phyloP scores from a whole-genome alignment of 2,888 invertebrate genomes.

The Acanthacorydalis orientalis region DNA sequence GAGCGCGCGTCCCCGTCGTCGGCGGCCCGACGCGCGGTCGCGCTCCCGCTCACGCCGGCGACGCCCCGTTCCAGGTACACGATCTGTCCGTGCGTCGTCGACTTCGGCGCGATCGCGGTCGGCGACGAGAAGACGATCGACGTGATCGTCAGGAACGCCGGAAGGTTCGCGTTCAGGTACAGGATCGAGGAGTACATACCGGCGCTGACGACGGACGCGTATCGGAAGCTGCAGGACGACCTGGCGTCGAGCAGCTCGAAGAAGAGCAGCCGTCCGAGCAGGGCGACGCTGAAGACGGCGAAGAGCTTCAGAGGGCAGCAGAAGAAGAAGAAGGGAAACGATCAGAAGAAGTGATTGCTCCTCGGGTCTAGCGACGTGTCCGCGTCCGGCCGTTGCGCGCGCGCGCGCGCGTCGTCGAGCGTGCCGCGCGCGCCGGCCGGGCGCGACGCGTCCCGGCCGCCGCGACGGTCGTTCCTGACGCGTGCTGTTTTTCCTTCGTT shows the following conservation, averaged over 20 bases:
- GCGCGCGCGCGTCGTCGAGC: too few relatives aligned
- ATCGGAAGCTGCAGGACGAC: background rate
- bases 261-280: background rate
- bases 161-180: slow-evolving; percentile 38
- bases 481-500: too few relatives aligned
- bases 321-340: slow-evolving; percentile 21
- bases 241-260: background rate
- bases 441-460: too few relatives aligned
- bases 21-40: too few relatives aligned
- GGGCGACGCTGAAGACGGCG: slow-evolving; percentile 16
- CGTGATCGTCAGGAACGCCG: slow-evolving; percentile 39
- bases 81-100: slow-evolving; percentile 37
- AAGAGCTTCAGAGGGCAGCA: slow-evolving; percentile 31
- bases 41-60: background rate
- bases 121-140: slow-evolving; percentile 32
- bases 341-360: slow-evolving; percentile 18
- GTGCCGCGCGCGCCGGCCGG: too few relatives aligned
- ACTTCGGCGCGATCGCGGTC: slow-evolving; percentile 39
- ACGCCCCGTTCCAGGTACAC: slow-evolving; percentile 29
- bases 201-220: too few relatives aligned
- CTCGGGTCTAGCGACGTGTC: too few relatives aligned
- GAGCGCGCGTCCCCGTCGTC: background rate
- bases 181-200: slow-evolving; percentile 19
- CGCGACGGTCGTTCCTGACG: too few relatives aligned
- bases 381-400: too few relatives aligned